Base-by-base conservation (phyloP, 2,797 vertebrate genomes). In the Ara ararauna region DNA sequence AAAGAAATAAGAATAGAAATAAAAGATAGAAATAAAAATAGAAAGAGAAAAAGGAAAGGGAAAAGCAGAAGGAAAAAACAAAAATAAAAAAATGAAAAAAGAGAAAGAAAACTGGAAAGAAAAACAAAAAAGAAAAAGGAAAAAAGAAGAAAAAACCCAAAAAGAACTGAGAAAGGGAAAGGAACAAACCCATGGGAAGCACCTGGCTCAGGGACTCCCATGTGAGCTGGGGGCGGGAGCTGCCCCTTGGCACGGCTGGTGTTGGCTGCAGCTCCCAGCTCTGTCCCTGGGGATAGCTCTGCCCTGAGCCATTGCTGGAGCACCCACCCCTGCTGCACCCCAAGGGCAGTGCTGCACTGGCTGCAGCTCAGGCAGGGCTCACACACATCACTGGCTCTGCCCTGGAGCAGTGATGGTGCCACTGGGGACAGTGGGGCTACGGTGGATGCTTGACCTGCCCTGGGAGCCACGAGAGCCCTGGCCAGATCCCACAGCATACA, bases 181-280 rank as follows among this genome's bases (percentile, higher is more conserved):
- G 47, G 22, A n/a, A 30, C 10, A 54, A 27, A 38, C 18, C 51
- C 8, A 8, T 4, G 19, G 15, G 38, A 58, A 53, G 60, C 48
- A 56, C 17, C 26, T 2, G 5, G 14, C 29, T 30, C 14, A 17
- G 34, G 26, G 68, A n/a, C 32, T 76, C 14, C 24, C 14, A 15
- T 1, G 5, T 2, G 11, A 51, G 29, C 16, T 13, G 0, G 1
- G 36, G n/a, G 51, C 0, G 0, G 65, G 60, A 27, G 42, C 34
- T 60, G 51, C 50, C 26, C 62, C 54, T 6, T 0, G 6, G 51
- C 72, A 38, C 5, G 0, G 8, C 38, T 0, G 0, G 26, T 2
- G 2, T 13, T 27, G 7, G 50, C 13, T 20, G 58, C 0, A 3
- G 44, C 44, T 51, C 66, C 54, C 36, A 22, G 80, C 58, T 27